Evolutionary conservation across 2,797 vertebrate species (phyloP), one percentile per base, ranked within the genome.

Genomic region (Fundulus diaphanus): DNA sequence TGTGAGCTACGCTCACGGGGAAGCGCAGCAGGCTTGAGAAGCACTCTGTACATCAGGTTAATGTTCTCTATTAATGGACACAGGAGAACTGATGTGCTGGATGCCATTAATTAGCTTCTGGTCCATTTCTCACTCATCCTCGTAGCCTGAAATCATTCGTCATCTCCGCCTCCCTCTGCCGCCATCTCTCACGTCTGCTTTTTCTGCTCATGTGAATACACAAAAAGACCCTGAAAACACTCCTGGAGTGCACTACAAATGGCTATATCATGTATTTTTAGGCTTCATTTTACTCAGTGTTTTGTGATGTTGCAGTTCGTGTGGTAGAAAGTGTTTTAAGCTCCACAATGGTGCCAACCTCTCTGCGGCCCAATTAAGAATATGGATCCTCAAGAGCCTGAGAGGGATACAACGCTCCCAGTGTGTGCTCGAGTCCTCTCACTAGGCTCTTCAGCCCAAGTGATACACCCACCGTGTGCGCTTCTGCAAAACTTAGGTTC

Each of bases 21-120:
- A 95, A 96, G 92, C 87, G 89, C 91, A 90, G 89, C 86, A 81
- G 91, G 90, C 90, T 90, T 84, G 90, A 93, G 93, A 87, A 94
- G 92, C 92, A 94, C 95, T 95, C 90, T 95, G 94, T 95, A 91
- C 94, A 93, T 90, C 92, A 94, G 94, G 94, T 95, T 96, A 95
- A 96, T 96, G 95, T 94, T 95, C 94, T 93, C 94, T 95, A 94
- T 95, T 96, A 95, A 95, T 93, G 94, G 94, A 94, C 90, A 94
- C 80, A 86, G 87, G 87, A 85, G 90, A 87, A 90, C 91, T 93
- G 90, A 94, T 92, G 86, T 90, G 89, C 93, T 91, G 90, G 92
- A 94, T 92, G 86, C 93, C 92, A 92, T 95, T 94, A 94, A 96
- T 95, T 94, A 95, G 85, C 92, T 93, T 91, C 91, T 91, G 90